Conservation (phyloP, 64 coral and sea anemone species). For the Actinia equina region DNA sequence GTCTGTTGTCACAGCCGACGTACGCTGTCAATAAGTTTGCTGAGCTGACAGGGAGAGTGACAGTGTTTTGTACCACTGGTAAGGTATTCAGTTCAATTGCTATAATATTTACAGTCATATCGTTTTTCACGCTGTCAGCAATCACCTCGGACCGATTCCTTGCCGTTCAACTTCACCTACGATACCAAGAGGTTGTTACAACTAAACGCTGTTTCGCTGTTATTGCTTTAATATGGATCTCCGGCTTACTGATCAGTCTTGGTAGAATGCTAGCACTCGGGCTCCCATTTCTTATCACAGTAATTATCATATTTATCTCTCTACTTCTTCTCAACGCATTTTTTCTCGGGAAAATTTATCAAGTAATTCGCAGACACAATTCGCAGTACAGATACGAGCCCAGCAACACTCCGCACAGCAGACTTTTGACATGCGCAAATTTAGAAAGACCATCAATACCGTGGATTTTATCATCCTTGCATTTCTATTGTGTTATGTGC, state of each 20-base stretch:
- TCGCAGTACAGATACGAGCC: conserved; percentile 22
- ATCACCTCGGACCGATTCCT: conserved; percentile 46
- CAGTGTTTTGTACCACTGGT: neutral
- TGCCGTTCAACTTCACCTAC: conserved; percentile 18
- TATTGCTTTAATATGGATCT: conserved; percentile 17
- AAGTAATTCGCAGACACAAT: conserved; percentile 27
- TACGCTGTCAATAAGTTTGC: neutral
- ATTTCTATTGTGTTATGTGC: conserved; percentile 32
- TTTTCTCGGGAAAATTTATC: conserved; percentile 5
- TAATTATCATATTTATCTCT: neutral
- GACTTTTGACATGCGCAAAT: neutral
- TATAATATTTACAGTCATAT: neutral
- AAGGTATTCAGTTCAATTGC: neutral
- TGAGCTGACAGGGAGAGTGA: neutral
- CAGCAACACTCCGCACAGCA: neutral
- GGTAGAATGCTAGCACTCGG: neutral
- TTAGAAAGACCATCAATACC: conserved; percentile 13
- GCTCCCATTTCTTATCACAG: neutral
- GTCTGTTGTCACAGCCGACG: neutral
- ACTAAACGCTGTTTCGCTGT: neutral
- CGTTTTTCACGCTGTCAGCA: conserved; percentile 12
- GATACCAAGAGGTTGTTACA: conserved; percentile 45
- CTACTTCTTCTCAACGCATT: conserved; percentile 15
- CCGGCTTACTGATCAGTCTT: neutral
- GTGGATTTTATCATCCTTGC: conserved; percentile 18